Percentiles rank a stretch among this genome's conserved stretches.
Evolutionary conservation across 2,113 vertebrate genomes (phyloP).

Genomic region (Struthidea cinerea): DNA sequence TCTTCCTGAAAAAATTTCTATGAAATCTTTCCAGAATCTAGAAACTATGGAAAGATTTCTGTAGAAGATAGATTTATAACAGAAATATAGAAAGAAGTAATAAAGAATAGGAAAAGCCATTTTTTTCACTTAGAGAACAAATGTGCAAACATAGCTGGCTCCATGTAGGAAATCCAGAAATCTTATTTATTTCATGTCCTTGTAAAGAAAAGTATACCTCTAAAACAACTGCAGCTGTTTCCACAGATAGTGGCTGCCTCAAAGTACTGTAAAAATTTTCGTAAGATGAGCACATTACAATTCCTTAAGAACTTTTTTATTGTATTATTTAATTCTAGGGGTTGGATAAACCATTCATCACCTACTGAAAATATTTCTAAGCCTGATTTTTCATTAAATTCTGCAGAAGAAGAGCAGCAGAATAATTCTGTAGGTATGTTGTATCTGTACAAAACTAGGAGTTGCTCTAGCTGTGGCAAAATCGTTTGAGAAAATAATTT

Average conservation of each 20-base stretch:
- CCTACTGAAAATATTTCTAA: neutral
- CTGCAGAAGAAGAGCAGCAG: neutral
- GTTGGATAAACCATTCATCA: neutral
- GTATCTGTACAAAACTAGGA: conserved; percentile 2
- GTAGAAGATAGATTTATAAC: neutral
- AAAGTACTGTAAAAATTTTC: neutral
- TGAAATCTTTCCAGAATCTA: too few species aligned
- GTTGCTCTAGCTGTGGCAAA: neutral
- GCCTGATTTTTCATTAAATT: neutral
- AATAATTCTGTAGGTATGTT: conserved; percentile 56
- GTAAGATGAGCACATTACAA: neutral
- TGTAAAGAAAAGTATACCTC: neutral
- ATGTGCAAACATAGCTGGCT: neutral
- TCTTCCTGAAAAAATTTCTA: neutral
- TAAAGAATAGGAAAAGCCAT: neutral
- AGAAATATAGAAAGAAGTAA: neutral
- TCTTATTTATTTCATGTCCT: neutral
- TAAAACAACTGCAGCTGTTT: neutral
- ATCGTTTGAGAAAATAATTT: neutral
- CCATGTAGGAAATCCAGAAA: neutral
- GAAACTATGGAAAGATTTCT: neutral
- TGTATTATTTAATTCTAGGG: conserved; percentile 11
- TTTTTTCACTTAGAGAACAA: neutral
- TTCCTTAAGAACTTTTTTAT: neutral
- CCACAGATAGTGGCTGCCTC: neutral